A percentile compares a stretch with the other conserved stretches of the same genome.
These are phyloP conservation scores for Takifugu ocellatus DNA, from an alignment of 2,797 vertebrate species.

Conservation along the genomic window DNA sequence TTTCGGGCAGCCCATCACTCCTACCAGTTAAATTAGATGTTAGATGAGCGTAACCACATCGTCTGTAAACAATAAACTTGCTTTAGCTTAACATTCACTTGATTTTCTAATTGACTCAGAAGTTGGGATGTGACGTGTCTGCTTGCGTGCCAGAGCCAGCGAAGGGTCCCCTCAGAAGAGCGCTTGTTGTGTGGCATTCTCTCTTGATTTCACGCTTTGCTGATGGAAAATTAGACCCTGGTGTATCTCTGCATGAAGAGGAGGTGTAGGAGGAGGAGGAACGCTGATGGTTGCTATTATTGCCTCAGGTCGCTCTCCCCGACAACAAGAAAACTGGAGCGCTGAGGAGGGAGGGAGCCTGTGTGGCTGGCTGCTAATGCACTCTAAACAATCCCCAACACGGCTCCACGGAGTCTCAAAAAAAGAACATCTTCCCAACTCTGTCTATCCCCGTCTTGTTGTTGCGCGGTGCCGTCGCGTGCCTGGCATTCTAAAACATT, in stretches of 20 bases:
- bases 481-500: constrained; percentile 70
- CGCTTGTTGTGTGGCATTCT: constrained; percentile 89
- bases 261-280: constrained; percentile 78
- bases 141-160: constrained; percentile 23
- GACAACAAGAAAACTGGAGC: constrained; percentile 96
- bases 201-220: constrained; percentile 97
- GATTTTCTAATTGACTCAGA: constrained; percentile 84
- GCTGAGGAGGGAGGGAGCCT: constrained; percentile 82
- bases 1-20: no score
- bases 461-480: constrained; percentile 69
- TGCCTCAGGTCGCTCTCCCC: constrained; percentile 94
- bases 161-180: constrained; percentile 83
- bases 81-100: constrained; percentile 63
- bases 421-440: constrained; percentile 42
- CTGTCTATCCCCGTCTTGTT: constrained; percentile 39
- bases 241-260: constrained; percentile 88
- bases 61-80: constrained; percentile 1
- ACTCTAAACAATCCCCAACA: constrained; percentile 89
- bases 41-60: no score
- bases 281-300: constrained; percentile 82
- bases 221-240: constrained; percentile 95
- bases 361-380: constrained; percentile 94
- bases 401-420: constrained; percentile 67
- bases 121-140: constrained; percentile 43
- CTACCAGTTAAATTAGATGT: no score